Conservation (phyloP, 1,140 invertebrate genomes). For the Homarus americanus region DNA sequence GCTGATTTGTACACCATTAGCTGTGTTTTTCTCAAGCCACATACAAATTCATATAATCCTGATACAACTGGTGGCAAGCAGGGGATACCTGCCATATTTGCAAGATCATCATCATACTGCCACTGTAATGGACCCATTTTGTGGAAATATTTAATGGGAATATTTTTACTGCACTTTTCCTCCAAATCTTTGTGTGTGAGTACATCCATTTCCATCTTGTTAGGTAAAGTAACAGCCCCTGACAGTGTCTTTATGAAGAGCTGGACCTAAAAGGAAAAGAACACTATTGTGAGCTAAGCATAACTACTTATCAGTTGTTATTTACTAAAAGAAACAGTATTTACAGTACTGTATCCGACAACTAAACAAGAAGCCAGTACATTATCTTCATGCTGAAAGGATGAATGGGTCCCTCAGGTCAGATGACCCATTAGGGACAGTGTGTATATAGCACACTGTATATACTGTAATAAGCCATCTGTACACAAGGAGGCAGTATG, state of each 20-base stretch:
- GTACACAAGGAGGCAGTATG: background rate
- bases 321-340: background rate
- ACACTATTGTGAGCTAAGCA: background rate
- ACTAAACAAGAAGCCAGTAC: background rate
- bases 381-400: no score
- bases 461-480: no score
- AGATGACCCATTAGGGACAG: no score
- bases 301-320: background rate
- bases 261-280: slow-evolving; percentile 30
- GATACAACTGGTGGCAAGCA: background rate
- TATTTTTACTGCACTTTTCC: background rate
- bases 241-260: slow-evolving; percentile 18
- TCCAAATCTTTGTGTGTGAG: background rate
- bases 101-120: slow-evolving; percentile 19
- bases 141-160: slow-evolving; percentile 20
- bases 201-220: slow-evolving; percentile 33
- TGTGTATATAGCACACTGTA: no score
- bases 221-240: slow-evolving; percentile 7
- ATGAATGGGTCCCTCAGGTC: no score
- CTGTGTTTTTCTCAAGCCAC: background rate
- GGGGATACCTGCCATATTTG: background rate
- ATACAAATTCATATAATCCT: slow-evolving; percentile 15
- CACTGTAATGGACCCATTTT: slow-evolving; percentile 25
- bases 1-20: slow-evolving; percentile 23
- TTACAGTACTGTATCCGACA: background rate